Conservation (phyloP, 1,140 invertebrate genomes). For the Drosophila mauritiana region DNA sequence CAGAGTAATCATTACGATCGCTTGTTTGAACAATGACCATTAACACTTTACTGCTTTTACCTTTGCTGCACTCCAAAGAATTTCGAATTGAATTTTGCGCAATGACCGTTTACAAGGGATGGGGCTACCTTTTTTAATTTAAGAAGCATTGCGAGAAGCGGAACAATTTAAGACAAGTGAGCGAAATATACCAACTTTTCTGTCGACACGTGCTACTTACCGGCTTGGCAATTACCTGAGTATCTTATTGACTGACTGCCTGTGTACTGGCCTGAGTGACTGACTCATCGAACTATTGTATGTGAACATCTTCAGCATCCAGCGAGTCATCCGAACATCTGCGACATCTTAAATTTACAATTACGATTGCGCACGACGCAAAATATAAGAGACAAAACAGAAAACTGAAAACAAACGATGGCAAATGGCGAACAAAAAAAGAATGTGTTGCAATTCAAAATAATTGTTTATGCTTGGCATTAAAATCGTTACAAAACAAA, state of each 20-base stretch:
- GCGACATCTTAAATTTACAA: constrained; percentile 71
- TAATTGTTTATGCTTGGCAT: constrained; percentile 80
- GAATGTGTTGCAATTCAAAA: constrained; percentile 79
- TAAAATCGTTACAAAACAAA: constrained; percentile 78
- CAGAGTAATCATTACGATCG: constrained; percentile 65
- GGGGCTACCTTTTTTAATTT: no score
- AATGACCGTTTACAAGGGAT: background rate
- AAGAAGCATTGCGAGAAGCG: no score
- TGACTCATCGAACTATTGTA: constrained; percentile 45
- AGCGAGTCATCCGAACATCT: constrained; percentile 63
- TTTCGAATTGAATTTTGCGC: constrained; percentile 33
- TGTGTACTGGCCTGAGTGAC: constrained; percentile 41
- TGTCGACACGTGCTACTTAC: constrained; percentile 29
- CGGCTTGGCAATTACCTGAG: constrained; percentile 18
- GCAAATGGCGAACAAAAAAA: constrained; percentile 69
- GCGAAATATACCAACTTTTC: background rate
- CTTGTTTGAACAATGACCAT: constrained; percentile 55
- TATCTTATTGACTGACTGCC: constrained; percentile 41
- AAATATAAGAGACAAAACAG: constrained; percentile 31
- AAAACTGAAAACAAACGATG: constrained; percentile 34
- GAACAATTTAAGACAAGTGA: no score
- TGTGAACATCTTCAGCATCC: constrained; percentile 14
- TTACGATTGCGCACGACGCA: constrained; percentile 59
- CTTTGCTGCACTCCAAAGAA: constrained; percentile 15
- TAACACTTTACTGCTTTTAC: constrained; percentile 43